phyloP scores from a whole-genome alignment of 2,113 vertebrate species.

The Fregata magnificens region DNA sequence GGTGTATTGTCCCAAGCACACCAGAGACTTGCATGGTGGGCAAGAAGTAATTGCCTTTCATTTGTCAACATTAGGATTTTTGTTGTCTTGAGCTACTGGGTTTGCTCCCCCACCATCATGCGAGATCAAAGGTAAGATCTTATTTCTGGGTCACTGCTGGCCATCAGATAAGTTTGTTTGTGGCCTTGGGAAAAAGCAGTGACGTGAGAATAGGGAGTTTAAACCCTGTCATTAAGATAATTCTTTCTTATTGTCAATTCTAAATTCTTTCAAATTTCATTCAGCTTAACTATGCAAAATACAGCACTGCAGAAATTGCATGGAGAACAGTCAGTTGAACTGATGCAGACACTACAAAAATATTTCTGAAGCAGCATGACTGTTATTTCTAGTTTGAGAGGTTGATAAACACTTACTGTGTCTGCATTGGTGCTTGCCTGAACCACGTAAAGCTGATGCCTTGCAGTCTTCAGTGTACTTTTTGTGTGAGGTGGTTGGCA shows the following conservation, averaged over 20 bases:
- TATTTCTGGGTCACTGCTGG: conserved; percentile 44
- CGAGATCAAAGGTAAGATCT: conserved; percentile 57
- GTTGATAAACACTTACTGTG: neutral
- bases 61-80: conserved; percentile 38
- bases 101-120: neutral
- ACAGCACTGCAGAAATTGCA: neutral
- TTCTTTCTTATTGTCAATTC: conserved; percentile 51
- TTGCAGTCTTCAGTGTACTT: neutral
- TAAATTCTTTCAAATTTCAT: conserved; percentile 55
- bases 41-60: conserved; percentile 26
- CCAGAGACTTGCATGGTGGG: neutral
- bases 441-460: neutral
- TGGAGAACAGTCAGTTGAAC: neutral
- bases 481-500: neutral
- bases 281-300: conserved; percentile 17
- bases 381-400: neutral
- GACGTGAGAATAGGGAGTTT: conserved; percentile 9
- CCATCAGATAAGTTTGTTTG: conserved; percentile 36
- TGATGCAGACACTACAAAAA: neutral
- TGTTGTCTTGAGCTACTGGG: conserved; percentile 17
- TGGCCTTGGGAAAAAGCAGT: conserved; percentile 23
- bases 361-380: neutral
- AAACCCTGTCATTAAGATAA: conserved; percentile 42
- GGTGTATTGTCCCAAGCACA: neutral
- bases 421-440: neutral